Percentiles rank a stretch among this genome's conserved stretches.
phyloP scores from a whole-genome alignment of 37 sponge, comb jelly and placozoan species.

The Haliclona indistincta region DNA sequence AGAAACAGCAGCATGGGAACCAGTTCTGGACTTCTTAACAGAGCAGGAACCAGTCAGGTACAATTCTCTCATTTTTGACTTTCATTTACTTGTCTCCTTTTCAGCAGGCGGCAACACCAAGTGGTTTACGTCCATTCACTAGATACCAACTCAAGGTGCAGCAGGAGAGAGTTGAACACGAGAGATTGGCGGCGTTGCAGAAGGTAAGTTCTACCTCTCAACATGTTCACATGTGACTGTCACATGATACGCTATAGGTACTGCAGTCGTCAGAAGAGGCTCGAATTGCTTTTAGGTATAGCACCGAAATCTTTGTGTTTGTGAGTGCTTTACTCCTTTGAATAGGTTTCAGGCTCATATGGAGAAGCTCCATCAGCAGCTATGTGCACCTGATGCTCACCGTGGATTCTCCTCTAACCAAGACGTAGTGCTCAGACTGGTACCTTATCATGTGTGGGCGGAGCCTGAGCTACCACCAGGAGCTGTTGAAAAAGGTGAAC shows the following conservation, averaged over 20 bases:
- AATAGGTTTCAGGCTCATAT: constrained; percentile 42
- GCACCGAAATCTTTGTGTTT: neutral
- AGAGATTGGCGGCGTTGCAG: constrained; percentile 26
- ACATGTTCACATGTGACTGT: neutral
- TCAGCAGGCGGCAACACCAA: neutral
- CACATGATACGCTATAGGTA: constrained; percentile 23
- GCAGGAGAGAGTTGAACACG: constrained; percentile 43
- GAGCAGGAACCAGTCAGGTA: neutral
- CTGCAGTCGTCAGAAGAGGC: constrained; percentile 69
- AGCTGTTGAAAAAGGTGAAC: constrained; percentile 62
- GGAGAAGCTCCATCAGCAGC: constrained; percentile 59
- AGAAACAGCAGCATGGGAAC: too few relatives aligned
- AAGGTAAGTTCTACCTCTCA: constrained; percentile 23
- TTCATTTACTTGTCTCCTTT: too few relatives aligned
- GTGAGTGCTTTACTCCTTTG: too few relatives aligned
- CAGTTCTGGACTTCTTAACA: neutral
- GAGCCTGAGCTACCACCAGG: constrained; percentile 57
- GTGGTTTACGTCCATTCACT: constrained; percentile 5
- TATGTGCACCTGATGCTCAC: constrained; percentile 32
- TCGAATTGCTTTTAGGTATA: constrained; percentile 52
- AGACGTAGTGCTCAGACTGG: constrained; percentile 46
- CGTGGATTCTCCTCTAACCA: constrained; percentile 31
- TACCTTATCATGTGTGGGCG: constrained; percentile 54
- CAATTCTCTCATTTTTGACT: too few relatives aligned
- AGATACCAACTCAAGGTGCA: constrained; percentile 26